Base-by-base conservation (phyloP, 1,140 invertebrate species). In the Drosophila kohkoa region DNA sequence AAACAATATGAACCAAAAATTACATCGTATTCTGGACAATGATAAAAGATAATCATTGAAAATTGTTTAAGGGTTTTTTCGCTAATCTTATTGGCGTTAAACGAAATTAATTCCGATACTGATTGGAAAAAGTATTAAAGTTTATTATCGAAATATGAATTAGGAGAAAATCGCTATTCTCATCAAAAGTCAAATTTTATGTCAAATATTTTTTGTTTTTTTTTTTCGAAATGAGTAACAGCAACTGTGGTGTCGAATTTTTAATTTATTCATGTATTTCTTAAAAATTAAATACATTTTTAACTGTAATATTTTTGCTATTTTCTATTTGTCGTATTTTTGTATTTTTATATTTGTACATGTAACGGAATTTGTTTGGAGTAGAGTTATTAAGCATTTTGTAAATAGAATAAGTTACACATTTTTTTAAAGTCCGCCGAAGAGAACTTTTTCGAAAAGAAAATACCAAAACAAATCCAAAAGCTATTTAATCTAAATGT, bases 341-440 rank as follows among this genome's bases (percentile, higher is more conserved):
- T 57, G 54, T 43, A 70, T 75, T 83, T 85, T 60, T 80, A 48
- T 67, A 81, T 66, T 79, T 75, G 41, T 66, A 65, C 60, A 35
- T 66, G 51, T 28, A 32, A 62, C 28, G 35, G 35, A 15, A 38
- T 49, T 62, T 51, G 15, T 41, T 46, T 63, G 48, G 15, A 63
- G 63, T 54, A 68, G 51, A 69, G 20, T 55, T 77, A 73, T 83
- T 52, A 69, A 67, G 55, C 49, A 71, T 79, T 71, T 82, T 87
- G 83, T 87, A 87, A 48, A 87, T 87, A 88, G 77, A 55, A 63
- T 87, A 87, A 82, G 74, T 75, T 80, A 38, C 35, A 30, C n/a
- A 43, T 73, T 81, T 71, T 63, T 80, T 65, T 63, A 57, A 59
- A 57, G 58, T 51, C 68, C 79, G 79, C 78, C 79, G 75, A 80